Evolutionary conservation across 2,113 vertebrate species (phyloP).

Genomic region (Oryzias curvinotus): DNA sequence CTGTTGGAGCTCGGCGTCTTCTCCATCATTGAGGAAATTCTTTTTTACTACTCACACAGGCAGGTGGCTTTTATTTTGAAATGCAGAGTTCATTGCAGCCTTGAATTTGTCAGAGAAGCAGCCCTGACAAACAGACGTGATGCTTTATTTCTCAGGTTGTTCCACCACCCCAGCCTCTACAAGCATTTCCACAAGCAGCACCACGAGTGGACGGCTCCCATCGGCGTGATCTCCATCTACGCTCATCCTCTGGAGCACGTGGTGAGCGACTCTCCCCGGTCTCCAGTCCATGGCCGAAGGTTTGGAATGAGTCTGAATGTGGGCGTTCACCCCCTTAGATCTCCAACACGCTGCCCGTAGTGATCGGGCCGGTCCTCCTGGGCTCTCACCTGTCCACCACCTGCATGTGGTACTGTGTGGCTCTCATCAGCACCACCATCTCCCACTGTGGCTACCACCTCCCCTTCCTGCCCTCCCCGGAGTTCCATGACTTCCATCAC

Average conservation of each 20-base stretch:
- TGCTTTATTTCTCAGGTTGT: constrained; percentile 73
- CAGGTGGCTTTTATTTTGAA: constrained; percentile 31
- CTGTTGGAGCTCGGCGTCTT: constrained; percentile 83
- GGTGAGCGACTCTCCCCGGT: constrained; percentile 67
- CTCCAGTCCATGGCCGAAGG: too few relatives aligned
- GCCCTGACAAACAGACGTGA: neutral
- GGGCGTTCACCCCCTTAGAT: constrained; percentile 65
- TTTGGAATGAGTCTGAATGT: neutral
- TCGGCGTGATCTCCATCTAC: constrained; percentile 84
- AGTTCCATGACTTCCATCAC: constrained; percentile 97
- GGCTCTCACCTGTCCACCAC: constrained; percentile 85
- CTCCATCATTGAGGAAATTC: constrained; percentile 81
- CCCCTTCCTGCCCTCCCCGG: constrained; percentile 90
- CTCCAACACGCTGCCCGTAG: constrained; percentile 85
- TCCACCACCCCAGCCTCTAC: constrained; percentile 86
- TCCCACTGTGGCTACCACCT: constrained; percentile 95
- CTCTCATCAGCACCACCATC: constrained; percentile 81
- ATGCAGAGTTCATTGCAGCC: neutral
- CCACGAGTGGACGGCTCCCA: constrained; percentile 94
- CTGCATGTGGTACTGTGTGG: constrained; percentile 83
- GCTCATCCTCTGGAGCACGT: constrained; percentile 89
- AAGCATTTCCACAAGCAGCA: constrained; percentile 92
- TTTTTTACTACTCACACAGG: constrained; percentile 96
- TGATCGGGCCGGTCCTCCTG: constrained; percentile 82
- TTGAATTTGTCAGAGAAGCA: neutral